A percentile compares a stretch with the other conserved stretches of the same genome.
Conservation (phyloP, 1,140 invertebrate genomes). For the Papilio polyxenes region DNA sequence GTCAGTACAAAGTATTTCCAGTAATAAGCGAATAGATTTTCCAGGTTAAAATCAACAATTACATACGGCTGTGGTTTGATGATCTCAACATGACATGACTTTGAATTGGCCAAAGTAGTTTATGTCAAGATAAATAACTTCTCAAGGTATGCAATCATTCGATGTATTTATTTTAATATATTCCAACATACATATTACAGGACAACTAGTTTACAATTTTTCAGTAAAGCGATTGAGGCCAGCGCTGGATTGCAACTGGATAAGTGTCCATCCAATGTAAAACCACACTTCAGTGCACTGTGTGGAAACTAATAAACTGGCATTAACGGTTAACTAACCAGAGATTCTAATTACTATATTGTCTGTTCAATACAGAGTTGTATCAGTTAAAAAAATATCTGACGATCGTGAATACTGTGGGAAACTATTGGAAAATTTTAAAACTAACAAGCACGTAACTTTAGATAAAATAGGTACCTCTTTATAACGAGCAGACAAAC, state of each 20-base stretch:
- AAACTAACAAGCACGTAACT: slow-evolving; percentile 10
- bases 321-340: neutral
- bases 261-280: too few species aligned
- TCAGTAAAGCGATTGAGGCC: too few species aligned
- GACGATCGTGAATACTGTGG: neutral
- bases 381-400: neutral
- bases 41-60: slow-evolving; percentile 36
- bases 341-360: neutral
- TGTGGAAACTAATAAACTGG: too few species aligned
- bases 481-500: slow-evolving; percentile 8
- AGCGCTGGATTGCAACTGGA: too few species aligned
- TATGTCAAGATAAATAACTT: slow-evolving; percentile 31
- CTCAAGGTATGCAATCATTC: neutral
- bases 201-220: too few species aligned
- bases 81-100: slow-evolving; percentile 38
- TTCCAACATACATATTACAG: neutral
- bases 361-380: neutral
- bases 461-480: slow-evolving; percentile 6
- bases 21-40: slow-evolving; percentile 25
- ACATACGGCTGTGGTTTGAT: slow-evolving; percentile 38
- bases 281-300: too few species aligned
- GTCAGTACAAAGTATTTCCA: slow-evolving; percentile 23
- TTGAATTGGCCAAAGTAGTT: slow-evolving; percentile 27
- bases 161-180: slow-evolving; percentile 7
- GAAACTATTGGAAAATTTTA: slow-evolving; percentile 7